Evolutionary conservation across 1,140 invertebrate genomes (phyloP), one percentile per base, ranked within the genome.

Genomic region (Bombus pascuorum): DNA sequence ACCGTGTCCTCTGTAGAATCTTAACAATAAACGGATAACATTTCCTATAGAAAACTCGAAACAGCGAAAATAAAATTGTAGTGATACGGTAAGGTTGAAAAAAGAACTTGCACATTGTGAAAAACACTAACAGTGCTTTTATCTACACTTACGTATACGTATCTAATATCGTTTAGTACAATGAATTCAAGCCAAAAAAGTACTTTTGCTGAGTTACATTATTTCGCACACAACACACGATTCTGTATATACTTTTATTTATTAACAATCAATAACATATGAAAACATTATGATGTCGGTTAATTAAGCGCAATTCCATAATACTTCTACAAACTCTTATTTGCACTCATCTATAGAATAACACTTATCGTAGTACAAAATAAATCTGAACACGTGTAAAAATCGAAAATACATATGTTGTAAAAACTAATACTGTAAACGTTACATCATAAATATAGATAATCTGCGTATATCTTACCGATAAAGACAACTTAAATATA

Each of bases 361-460:
- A 71, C 53, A 32, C 53, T 71, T 71, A 73, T 72, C 70, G 37
- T 39, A 13, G 37, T 73, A 57, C 5, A 74, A 74, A 34, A 68
- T 81, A 74, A 44, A 68, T 70, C 59, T 81, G 59, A 34, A n/a
- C 44, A 68, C 2, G 15, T 70, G 44, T 85, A 81, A 75, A 85
- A 74, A 37, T 85, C 44, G 47, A 37, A 78, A 87, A 87, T 83
- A 89, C 6, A 53, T 53, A 53, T 81, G 28, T 86, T 83, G 32
- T 12, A 74, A 90, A 82, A 85, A 57, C 86, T 90, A 90, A 90
- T 89, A 90, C 89, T 89, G 88, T 81, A 77, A 84, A 90, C 66
- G 74, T 82, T 74, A 77, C 37, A 62, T 70, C 73, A 87, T 89
- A 90, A 89, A 89, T 89, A 86, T 79, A 57, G 13, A 57, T 85